Conservation (phyloP, 2,113 vertebrate genomes). For the Tragulus kanchil region DNA sequence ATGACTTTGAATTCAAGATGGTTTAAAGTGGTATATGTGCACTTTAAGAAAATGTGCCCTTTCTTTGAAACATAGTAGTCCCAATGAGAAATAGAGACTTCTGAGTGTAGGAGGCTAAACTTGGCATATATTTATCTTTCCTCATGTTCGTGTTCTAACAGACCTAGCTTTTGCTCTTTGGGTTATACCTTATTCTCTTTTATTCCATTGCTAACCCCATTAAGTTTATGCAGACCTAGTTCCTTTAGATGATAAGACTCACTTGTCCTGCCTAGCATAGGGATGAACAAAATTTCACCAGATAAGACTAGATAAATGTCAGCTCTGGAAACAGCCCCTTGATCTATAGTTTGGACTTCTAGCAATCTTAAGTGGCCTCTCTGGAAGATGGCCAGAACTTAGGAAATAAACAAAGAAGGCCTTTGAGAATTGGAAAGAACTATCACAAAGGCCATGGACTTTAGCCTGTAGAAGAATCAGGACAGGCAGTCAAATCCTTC, state of each 20-base stretch:
- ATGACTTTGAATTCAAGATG: slow-evolving; percentile 54
- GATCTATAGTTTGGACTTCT: slow-evolving; percentile 66
- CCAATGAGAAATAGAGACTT: slow-evolving; percentile 32
- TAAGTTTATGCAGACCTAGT: slow-evolving; percentile 47
- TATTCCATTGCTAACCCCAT: slow-evolving; percentile 24
- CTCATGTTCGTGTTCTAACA: slow-evolving; percentile 54
- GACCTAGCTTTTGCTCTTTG: slow-evolving; percentile 45
- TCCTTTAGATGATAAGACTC: slow-evolving; percentile 50
- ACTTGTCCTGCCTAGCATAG: not conserved
- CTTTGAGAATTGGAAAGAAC: slow-evolving; percentile 52
- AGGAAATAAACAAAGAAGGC: slow-evolving; percentile 37
- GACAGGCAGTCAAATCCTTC: slow-evolving; percentile 51
- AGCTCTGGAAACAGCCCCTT: slow-evolving; percentile 43
- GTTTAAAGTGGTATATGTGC: not conserved
- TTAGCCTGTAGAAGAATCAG: slow-evolving; percentile 54
- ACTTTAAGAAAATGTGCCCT: not conserved
- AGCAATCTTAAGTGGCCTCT: slow-evolving; percentile 53
- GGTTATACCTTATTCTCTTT: not conserved
- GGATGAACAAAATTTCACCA: slow-evolving; percentile 62
- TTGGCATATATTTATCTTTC: slow-evolving; percentile 52
- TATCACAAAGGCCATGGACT: slow-evolving; percentile 56
- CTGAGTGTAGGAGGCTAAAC: slow-evolving; percentile 25
- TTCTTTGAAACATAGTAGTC: slow-evolving; percentile 53
- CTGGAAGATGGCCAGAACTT: slow-evolving; percentile 33
- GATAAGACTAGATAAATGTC: slow-evolving; percentile 38